Conservation (phyloP, 2,888 invertebrate genomes). For the Taenaris catops region DNA sequence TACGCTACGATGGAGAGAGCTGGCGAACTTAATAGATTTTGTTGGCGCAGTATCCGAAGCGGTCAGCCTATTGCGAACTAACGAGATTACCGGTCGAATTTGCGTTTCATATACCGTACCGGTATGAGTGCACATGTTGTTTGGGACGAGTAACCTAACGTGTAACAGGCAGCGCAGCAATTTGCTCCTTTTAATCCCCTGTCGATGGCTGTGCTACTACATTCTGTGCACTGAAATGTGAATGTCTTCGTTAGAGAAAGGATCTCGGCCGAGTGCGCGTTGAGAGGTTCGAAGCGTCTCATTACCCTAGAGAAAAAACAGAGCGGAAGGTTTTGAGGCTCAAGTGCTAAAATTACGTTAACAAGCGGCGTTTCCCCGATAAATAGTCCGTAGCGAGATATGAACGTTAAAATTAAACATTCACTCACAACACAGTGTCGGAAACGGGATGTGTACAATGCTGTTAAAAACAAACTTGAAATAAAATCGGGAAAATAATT, state of each 20-base stretch:
- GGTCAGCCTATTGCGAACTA: conserved; percentile 66
- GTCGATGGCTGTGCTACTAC: conserved; percentile 11
- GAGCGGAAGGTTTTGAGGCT: conserved; percentile 16
- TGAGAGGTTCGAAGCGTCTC: conserved; percentile 19
- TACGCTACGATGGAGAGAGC: conserved; percentile 59
- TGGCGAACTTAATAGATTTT: conserved; percentile 75
- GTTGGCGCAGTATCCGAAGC: conserved; percentile 55
- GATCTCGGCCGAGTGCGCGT: conserved; percentile 12
- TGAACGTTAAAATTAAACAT: conserved; percentile 16
- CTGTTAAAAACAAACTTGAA: conserved; percentile 36
- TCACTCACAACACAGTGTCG: conserved; percentile 10
- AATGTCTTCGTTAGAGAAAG: conserved; percentile 43
- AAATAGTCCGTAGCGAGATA: conserved; percentile 14
- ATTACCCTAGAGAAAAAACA: conserved; percentile 18
- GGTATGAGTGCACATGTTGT: conserved; percentile 45
- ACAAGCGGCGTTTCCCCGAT: conserved; percentile 3
- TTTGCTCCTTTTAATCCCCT: conserved; percentile 17
- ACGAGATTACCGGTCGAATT: conserved; percentile 67
- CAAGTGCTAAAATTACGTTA: conserved; percentile 14
- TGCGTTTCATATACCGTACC: conserved; percentile 49
- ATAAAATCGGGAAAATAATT: conserved; percentile 65
- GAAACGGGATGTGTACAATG: conserved; percentile 21
- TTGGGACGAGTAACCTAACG: conserved; percentile 21
- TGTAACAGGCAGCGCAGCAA: conserved; percentile 17
- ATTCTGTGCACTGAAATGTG: conserved; percentile 23